These are phyloP conservation scores for Otis tarda DNA, from an alignment of 2,113 vertebrate genomes.

Conservation along the genomic window DNA sequence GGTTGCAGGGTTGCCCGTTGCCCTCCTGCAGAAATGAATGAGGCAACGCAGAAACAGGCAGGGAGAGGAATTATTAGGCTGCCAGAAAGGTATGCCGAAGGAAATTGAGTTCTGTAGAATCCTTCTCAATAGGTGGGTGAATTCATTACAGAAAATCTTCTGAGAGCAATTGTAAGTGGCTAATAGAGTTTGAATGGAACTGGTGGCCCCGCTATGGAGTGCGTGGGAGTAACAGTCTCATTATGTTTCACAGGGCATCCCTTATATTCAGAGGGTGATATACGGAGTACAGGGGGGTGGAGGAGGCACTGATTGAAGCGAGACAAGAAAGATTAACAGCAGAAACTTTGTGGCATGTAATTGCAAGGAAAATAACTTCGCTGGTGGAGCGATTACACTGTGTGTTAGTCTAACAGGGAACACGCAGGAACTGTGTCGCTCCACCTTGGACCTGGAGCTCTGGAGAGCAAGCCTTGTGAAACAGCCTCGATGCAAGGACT, in stretches of 20 bases:
- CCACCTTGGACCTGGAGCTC: not conserved
- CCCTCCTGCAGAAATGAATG: not conserved
- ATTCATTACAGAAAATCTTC: not conserved
- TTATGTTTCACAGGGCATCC: not conserved
- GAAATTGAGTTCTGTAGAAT: not conserved
- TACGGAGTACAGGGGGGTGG: not conserved
- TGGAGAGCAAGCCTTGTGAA: not conserved
- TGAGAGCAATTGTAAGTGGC: not conserved
- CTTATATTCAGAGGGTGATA: not conserved
- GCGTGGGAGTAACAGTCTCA: not conserved
- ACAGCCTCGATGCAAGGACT: too few species aligned
- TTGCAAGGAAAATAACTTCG: not conserved
- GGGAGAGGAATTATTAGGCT: not conserved
- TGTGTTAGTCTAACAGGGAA: not conserved
- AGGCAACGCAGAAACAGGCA: rapidly evolving
- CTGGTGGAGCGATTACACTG: not conserved
- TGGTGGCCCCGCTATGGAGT: not conserved
- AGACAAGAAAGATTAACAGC: not conserved
- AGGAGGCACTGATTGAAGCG: not conserved
- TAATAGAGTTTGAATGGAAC: not conserved
- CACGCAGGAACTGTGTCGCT: not conserved
- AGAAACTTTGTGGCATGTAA: not conserved
- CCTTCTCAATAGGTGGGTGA: not conserved
- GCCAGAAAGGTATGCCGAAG: not conserved
- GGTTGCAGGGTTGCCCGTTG: not conserved